Percentiles rank a stretch among this genome's conserved stretches.
Evolutionary conservation across 2,113 vertebrate genomes (phyloP).

Genomic region (Lophochroa leadbeateri): DNA sequence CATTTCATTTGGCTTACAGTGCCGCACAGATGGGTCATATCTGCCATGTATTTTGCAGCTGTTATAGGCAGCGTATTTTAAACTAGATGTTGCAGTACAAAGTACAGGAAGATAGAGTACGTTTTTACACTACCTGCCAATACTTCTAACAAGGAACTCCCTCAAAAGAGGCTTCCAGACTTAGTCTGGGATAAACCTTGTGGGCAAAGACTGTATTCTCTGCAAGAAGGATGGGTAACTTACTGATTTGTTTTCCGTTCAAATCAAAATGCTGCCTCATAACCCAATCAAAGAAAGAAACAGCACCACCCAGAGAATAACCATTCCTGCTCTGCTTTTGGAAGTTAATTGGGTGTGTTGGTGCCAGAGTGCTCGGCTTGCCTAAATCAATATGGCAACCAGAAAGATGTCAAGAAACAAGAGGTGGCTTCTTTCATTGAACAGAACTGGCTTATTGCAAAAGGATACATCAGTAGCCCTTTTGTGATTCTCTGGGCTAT

Average conservation of each 20-base stretch:
- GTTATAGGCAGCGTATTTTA: not conserved
- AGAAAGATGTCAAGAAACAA: rapidly evolving
- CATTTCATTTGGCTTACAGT: not conserved
- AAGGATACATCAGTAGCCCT: not conserved
- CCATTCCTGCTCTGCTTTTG: not conserved
- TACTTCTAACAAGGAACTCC: not conserved
- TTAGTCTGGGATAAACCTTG: not conserved
- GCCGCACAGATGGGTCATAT: not conserved
- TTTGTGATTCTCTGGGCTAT: not conserved
- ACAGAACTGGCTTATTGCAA: not conserved
- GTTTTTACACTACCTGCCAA: not conserved
- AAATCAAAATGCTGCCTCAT: not conserved
- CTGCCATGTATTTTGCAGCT: not conserved
- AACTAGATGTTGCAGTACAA: not conserved
- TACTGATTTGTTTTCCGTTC: not conserved
- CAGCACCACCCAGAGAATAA: not conserved
- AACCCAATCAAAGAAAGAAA: not conserved
- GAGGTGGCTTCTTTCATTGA: not conserved
- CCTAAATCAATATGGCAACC: not conserved
- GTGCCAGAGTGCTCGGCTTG: not conserved
- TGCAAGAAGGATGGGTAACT: not conserved
- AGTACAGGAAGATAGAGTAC: not conserved
- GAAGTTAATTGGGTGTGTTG: not conserved
- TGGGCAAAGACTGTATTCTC: not conserved
- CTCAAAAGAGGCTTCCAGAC: not conserved